A percentile compares a stretch with the other conserved stretches of the same genome.
Conservation (phyloP, 1,140 invertebrate species). For the Dendroctonus valens region DNA sequence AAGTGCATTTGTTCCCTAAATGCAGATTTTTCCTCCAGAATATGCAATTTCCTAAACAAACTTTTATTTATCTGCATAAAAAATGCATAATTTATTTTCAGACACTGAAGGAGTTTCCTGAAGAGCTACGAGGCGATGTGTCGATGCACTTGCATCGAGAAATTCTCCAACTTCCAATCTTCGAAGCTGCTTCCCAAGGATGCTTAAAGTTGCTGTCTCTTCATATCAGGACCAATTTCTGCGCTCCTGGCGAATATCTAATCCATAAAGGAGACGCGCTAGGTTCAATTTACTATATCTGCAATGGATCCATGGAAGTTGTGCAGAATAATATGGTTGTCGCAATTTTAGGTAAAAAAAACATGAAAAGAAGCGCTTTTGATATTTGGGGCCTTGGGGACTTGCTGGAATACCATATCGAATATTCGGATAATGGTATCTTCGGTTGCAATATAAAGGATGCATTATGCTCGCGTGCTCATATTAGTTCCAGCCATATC, state of each 20-base stretch:
- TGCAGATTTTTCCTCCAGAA: no score
- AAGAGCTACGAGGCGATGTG: constrained; percentile 91
- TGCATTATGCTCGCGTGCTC: no score
- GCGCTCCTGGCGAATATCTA: constrained; percentile 94
- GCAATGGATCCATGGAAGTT: constrained; percentile 98
- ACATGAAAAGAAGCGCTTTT: background rate
- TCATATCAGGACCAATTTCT: constrained; percentile 89
- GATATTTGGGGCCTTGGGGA: background rate
- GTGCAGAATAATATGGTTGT: constrained; percentile 98
- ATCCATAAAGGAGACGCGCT: constrained; percentile 97
- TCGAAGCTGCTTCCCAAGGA: constrained; percentile 85
- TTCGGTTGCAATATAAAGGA: no score
- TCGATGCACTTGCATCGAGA: constrained; percentile 94
- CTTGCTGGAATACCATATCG: no score
- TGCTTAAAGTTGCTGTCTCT: constrained; percentile 87
- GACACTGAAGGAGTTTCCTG: constrained; percentile 95
- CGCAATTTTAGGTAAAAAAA: constrained; percentile 86
- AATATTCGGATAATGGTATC: no score
- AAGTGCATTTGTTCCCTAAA: no score
- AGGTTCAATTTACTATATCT: constrained; percentile 93
- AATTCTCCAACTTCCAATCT: constrained; percentile 91
- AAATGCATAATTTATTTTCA: constrained; percentile 49
- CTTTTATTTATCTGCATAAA: no score
- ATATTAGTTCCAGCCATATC: no score
- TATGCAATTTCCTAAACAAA: no score